Percentiles rank a stretch among this genome's conserved stretches.
These are phyloP conservation scores for Pongo pygmaeus DNA, from an alignment of 2,113 vertebrate species.

Conservation along the genomic window DNA sequence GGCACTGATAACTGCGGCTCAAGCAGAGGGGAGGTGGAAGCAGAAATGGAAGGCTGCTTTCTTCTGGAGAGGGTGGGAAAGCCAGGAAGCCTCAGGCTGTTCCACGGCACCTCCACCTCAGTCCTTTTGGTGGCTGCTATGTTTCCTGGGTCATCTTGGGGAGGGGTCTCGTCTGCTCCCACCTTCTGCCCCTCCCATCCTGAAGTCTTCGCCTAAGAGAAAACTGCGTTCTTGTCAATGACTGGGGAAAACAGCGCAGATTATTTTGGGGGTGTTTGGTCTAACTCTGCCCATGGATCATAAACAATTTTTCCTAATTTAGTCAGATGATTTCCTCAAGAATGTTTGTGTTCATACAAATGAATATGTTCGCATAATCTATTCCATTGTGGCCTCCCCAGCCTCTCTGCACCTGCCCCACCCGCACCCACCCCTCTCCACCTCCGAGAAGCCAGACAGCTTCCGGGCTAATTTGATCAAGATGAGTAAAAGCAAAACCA, in stretches of 20 bases:
- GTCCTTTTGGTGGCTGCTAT: not conserved
- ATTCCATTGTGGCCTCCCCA: conserved; percentile 38
- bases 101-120: not conserved
- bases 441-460: conserved; percentile 55
- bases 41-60: not conserved
- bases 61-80: not conserved
- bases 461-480: conserved; percentile 83
- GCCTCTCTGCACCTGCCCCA: conserved; percentile 31
- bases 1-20: not conserved
- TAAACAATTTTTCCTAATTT: conserved; percentile 58
- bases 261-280: conserved; percentile 42
- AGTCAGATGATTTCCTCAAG: conserved; percentile 59
- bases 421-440: not conserved
- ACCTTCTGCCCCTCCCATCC: not conserved
- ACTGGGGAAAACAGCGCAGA: not conserved
- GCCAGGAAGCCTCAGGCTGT: not conserved
- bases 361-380: conserved; percentile 21
- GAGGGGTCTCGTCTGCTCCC: not conserved
- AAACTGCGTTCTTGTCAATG: not conserved
- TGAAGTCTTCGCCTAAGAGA: not conserved
- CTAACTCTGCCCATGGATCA: conserved; percentile 50
- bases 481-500: conserved; percentile 82
- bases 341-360: conserved; percentile 33
- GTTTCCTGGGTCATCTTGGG: not conserved
- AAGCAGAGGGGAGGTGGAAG: not conserved